Percentiles rank a stretch among this genome's conserved stretches.
phyloP scores from a whole-genome alignment of 2,888 invertebrate genomes.

The Plusia festucae region DNA sequence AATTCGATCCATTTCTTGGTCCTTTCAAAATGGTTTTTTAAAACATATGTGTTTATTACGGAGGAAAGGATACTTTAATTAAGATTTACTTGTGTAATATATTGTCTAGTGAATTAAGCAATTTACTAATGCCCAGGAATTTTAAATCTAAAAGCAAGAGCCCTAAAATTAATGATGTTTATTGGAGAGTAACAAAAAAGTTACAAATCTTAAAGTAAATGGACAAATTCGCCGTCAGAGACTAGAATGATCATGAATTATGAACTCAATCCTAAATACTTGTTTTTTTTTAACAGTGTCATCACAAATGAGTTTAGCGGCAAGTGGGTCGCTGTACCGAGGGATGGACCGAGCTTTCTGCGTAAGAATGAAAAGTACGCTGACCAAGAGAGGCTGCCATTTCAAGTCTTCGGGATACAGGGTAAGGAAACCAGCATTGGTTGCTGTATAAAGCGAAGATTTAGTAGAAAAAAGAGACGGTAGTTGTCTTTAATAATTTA shows the following conservation, averaged over 20 bases:
- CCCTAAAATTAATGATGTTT: too few species aligned
- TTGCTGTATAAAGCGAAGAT: constrained; percentile 25
- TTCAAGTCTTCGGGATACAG: constrained; percentile 98
- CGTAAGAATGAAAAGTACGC: constrained; percentile 98
- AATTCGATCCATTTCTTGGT: constrained; percentile 38
- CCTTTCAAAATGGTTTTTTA: constrained; percentile 21
- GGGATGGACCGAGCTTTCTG: constrained; percentile 98
- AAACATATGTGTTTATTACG: constrained; percentile 31
- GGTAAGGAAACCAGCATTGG: constrained; percentile 89
- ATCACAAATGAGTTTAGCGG: constrained; percentile 94
- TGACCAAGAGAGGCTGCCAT: constrained; percentile 99
- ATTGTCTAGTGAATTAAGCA: not conserved
- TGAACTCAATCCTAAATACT: too few species aligned
- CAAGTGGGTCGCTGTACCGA: constrained; percentile 92
- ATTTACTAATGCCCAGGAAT: too few species aligned
- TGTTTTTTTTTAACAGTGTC: constrained; percentile 90
- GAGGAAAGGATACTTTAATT: constrained; percentile 14
- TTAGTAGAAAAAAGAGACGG: constrained; percentile 19
- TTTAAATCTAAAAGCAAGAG: not conserved
- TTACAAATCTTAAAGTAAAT: too few species aligned
- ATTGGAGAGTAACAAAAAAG: too few species aligned
- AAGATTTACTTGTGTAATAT: too few species aligned
- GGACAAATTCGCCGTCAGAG: too few species aligned
- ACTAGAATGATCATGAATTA: too few species aligned
- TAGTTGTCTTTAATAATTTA: not conserved